Percentiles rank a stretch among this genome's conserved stretches.
Conservation (phyloP, 2,888 invertebrate species). For the Drosophila conformis region DNA sequence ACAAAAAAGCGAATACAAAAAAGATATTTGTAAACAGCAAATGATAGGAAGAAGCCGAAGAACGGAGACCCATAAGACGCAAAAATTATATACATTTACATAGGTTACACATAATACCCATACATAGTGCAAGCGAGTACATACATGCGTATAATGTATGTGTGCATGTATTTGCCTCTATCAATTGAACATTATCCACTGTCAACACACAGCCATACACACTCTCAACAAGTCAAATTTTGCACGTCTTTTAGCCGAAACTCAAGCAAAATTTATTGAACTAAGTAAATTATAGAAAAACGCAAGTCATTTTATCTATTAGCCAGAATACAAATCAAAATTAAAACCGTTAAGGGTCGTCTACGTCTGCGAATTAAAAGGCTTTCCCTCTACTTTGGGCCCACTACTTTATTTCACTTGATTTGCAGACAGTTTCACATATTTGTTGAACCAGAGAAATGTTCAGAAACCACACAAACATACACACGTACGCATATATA, state of each 20-base stretch:
- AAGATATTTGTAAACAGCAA: constrained; percentile 60
- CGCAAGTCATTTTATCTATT: constrained; percentile 34
- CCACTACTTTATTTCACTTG: not conserved
- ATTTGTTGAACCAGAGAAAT: constrained; percentile 35
- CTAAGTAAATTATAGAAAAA: constrained; percentile 14
- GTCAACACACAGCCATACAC: constrained; percentile 3
- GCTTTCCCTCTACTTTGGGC: constrained; percentile 3
- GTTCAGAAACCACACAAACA: constrained; percentile 26
- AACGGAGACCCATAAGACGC: constrained; percentile 32
- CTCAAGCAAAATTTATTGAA: constrained; percentile 12
- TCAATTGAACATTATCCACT: constrained; percentile 11
- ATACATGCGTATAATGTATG: constrained; percentile 33
- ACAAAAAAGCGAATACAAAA: constrained; percentile 40
- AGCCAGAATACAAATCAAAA: constrained; percentile 10
- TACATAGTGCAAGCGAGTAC: constrained; percentile 30
- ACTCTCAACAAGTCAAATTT: constrained; percentile 12
- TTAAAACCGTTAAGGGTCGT: constrained; percentile 1
- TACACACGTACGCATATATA: constrained; percentile 33
- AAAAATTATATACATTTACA: constrained; percentile 35
- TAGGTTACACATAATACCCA: constrained; percentile 29
- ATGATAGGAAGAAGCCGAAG: constrained; percentile 6
- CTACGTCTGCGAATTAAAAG: constrained; percentile 8
- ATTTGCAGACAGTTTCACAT: not conserved
- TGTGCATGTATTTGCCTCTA: constrained; percentile 13
- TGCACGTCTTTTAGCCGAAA: constrained; percentile 36